Evolutionary conservation across 2,888 invertebrate species (phyloP).

Genomic region (Parelbella ahira): DNA sequence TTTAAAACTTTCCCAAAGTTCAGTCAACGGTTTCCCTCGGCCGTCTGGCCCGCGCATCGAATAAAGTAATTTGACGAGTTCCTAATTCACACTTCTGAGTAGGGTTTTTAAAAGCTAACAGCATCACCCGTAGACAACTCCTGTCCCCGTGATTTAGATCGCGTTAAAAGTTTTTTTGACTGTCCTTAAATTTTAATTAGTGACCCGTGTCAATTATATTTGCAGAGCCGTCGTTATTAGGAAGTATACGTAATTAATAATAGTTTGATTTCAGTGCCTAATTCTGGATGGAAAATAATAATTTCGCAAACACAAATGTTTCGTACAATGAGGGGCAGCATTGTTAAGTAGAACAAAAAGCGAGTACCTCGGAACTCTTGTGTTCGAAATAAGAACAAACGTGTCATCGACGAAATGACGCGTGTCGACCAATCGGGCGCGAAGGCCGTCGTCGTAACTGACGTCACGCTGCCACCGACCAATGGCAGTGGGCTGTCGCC

Average conservation of each 20-base stretch:
- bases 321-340: constrained; percentile 48
- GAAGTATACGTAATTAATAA: constrained; percentile 1
- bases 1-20: constrained; percentile 75
- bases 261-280: constrained; percentile 1
- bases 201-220: constrained; percentile 29
- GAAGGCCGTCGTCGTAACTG: constrained; percentile 76
- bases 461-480: constrained; percentile 70
- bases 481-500: constrained; percentile 69
- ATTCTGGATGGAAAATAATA: constrained; percentile 23
- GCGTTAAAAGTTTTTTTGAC: constrained; percentile 53
- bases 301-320: constrained; percentile 29
- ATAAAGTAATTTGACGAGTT: constrained; percentile 75
- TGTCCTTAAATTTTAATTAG: constrained; percentile 42
- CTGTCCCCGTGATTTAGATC: constrained; percentile 51
- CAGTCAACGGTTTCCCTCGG: constrained; percentile 49
- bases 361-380: constrained; percentile 67
- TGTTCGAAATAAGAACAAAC: constrained; percentile 78
- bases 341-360: constrained; percentile 66
- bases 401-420: constrained; percentile 80
- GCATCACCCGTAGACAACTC: constrained; percentile 37
- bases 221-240: neutral
- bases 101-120: constrained; percentile 69
- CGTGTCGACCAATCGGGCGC: constrained; percentile 79
- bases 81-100: constrained; percentile 74
- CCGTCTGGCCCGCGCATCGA: constrained; percentile 63